phyloP scores from a whole-genome alignment of 1,140 invertebrate genomes.

The Atta cephalotes region DNA sequence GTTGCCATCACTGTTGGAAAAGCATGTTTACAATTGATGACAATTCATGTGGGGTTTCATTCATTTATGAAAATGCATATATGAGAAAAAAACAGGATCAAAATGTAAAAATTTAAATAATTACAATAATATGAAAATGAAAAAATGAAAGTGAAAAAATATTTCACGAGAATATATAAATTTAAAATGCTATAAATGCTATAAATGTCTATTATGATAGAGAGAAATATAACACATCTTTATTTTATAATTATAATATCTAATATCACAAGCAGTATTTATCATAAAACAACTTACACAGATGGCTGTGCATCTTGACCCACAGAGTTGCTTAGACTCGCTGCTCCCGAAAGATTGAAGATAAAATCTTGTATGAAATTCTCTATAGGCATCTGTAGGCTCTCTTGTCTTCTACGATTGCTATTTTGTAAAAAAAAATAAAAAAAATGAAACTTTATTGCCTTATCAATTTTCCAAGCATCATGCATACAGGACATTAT shows the following conservation, averaged over 20 bases:
- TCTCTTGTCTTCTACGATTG: slow-evolving; percentile 65
- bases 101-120: not conserved
- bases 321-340: slow-evolving; percentile 79
- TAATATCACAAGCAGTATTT: not conserved
- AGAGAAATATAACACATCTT: not conserved
- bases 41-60: not conserved
- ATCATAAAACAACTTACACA: slow-evolving; percentile 82
- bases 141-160: not conserved
- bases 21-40: slow-evolving; percentile 23
- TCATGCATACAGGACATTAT: not conserved
- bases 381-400: slow-evolving; percentile 81
- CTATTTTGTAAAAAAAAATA: slow-evolving; percentile 37
- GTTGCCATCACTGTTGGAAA: slow-evolving; percentile 20
- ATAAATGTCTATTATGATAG: not conserved
- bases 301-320: slow-evolving; percentile 81
- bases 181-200: too few relatives aligned
- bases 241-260: not conserved
- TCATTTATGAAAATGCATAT: not conserved
- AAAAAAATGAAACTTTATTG: slow-evolving; percentile 24
- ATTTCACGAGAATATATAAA: too few relatives aligned
- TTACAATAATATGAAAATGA: not conserved
- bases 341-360: slow-evolving; percentile 86
- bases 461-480: not conserved
- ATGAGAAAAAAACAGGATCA: not conserved
- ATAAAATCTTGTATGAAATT: slow-evolving; percentile 88